Percentiles rank a stretch among this genome's conserved stretches.
Conservation (phyloP, 2,113 vertebrate species). For the Pristiophorus japonicus region DNA sequence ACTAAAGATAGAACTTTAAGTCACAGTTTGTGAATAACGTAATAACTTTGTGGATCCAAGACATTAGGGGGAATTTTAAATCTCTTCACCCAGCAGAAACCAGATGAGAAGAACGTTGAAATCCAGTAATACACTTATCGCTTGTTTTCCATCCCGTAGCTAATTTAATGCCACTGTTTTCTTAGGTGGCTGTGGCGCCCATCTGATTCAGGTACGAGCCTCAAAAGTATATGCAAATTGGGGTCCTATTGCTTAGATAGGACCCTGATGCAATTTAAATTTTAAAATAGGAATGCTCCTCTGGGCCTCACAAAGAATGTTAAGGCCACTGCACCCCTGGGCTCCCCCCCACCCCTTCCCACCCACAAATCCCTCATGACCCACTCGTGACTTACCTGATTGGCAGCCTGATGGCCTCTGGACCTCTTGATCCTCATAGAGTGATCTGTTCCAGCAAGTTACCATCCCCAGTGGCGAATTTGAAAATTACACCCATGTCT, state of each 20-base stretch:
- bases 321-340: neutral
- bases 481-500: neutral
- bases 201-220: neutral
- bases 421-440: neutral
- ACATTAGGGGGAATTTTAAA: neutral
- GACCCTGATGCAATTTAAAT: neutral
- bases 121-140: neutral
- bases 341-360: too few relatives aligned
- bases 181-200: neutral
- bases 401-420: neutral
- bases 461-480: neutral
- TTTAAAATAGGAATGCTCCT: neutral
- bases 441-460: neutral
- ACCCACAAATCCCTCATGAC: neutral
- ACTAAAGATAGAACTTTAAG: neutral
- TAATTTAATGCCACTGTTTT: neutral
- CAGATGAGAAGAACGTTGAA: neutral
- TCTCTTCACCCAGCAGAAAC: neutral
- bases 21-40: neutral
- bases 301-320: neutral
- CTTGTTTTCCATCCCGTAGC: neutral
- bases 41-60: neutral
- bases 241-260: neutral
- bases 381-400: neutral
- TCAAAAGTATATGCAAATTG: neutral